Percentiles rank a stretch among this genome's conserved stretches.
phyloP scores from a whole-genome alignment of 1,140 invertebrate species.

The Brachionus paranguensis region DNA sequence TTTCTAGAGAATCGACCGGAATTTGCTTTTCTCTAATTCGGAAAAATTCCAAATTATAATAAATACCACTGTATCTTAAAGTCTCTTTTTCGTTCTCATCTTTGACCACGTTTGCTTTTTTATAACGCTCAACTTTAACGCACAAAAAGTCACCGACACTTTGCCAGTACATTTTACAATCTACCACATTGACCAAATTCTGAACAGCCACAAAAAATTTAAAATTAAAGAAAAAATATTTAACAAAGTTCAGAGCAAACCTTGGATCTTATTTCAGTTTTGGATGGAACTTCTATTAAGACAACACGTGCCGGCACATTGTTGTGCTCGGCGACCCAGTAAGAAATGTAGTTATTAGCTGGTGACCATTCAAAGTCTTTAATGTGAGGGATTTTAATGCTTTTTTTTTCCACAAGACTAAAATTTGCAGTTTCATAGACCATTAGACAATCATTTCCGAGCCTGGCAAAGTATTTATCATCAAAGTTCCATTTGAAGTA shows the following conservation, averaged over 20 bases:
- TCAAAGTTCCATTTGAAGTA: constrained; percentile 87
- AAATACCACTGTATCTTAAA: constrained; percentile 69
- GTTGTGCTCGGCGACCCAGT: constrained; percentile 84
- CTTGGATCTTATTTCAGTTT: constrained; percentile 70
- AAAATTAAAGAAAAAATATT: neutral
- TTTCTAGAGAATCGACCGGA: constrained; percentile 92
- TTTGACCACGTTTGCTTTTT: constrained; percentile 73
- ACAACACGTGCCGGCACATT: constrained; percentile 64
- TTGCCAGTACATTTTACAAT: constrained; percentile 98
- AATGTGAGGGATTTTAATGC: constrained; percentile 69
- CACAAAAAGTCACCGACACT: constrained; percentile 94
- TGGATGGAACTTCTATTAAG: constrained; percentile 62
- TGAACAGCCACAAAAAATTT: neutral
- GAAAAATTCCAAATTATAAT: constrained; percentile 98
- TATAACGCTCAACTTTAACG: constrained; percentile 94
- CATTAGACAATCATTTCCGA: constrained; percentile 64
- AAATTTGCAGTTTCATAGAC: constrained; percentile 83
- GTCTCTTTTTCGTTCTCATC: constrained; percentile 64
- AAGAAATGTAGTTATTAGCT: constrained; percentile 87
- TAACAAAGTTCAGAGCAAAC: neutral
- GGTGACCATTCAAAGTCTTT: constrained; percentile 95
- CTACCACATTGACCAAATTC: constrained; percentile 93
- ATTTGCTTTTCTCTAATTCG: constrained; percentile 89
- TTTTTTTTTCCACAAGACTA: constrained; percentile 84
- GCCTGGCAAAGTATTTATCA: constrained; percentile 88